Evolutionary conservation across 1,140 invertebrate species (phyloP).

Genomic region (Zaprionus tsacasi): DNA sequence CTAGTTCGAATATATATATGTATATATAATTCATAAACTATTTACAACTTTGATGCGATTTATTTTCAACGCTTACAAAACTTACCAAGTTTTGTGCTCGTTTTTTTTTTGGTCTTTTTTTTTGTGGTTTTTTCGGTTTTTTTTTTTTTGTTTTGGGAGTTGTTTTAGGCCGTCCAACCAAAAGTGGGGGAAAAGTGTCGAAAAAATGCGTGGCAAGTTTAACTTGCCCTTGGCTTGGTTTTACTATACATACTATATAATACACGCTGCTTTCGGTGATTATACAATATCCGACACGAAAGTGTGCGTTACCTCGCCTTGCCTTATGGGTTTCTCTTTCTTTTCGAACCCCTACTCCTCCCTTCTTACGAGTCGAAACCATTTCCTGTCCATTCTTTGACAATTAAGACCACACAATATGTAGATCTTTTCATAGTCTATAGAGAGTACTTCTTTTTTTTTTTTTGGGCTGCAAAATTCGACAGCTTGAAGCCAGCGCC

Average conservation of each 20-base stretch:
- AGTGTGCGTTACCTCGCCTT: conserved; percentile 19
- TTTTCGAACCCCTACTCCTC: background rate
- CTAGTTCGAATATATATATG: conserved; percentile 52
- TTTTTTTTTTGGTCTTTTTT: conserved; percentile 30
- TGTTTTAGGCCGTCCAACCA: conserved; percentile 44
- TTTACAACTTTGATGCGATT: conserved; percentile 60
- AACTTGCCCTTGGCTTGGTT: conserved; percentile 60
- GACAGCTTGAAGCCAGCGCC: conserved; percentile 12
- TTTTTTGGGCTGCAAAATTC: conserved; percentile 40
- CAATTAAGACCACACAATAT: conserved; percentile 39
- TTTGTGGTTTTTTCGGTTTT: conserved; percentile 20
- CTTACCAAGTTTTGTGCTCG: conserved; percentile 49
- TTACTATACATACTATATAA: background rate
- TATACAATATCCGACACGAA: conserved; percentile 55
- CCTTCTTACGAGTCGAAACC: background rate
- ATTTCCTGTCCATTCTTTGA: conserved; percentile 37
- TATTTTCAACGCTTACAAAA: conserved; percentile 9
- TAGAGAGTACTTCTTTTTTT: background rate
- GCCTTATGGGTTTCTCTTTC: conserved; percentile 1
- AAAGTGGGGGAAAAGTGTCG: conserved; percentile 59
- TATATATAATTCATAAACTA: conserved; percentile 69
- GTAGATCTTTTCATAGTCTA: background rate
- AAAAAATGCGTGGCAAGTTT: conserved; percentile 53
- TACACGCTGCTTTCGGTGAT: conserved; percentile 39
- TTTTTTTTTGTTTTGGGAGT: background rate